Evolutionary conservation across 2,888 invertebrate genomes (phyloP), one percentile per base, ranked within the genome.

Genomic region (Alviniconcha strummeri): DNA sequence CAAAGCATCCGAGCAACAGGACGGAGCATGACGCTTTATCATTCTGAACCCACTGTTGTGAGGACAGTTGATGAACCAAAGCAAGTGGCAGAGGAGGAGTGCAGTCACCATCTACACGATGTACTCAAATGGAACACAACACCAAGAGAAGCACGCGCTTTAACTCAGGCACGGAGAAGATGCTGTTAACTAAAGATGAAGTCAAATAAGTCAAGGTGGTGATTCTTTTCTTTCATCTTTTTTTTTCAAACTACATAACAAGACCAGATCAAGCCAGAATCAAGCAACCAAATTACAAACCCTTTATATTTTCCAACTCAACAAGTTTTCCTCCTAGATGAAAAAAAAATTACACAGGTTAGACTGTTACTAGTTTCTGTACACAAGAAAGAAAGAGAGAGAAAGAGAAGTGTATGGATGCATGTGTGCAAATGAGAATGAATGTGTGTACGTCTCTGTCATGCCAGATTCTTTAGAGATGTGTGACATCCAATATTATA

Each of bases 251-350:
- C 80, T 83, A 80, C 72, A 80, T 74, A 60, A 15, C 52, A 75
- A 64, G 64, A 36, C 55, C 52, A 60, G n/a, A 55, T 17, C 57
- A 72, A 69, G 74, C 71, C 52, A 77, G 17, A 67, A 19, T 17
- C 76, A 69, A 82, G 67, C 67, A 82, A 19, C 56, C 13, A 56
- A 9, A 69, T 85, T 85, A 85, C 60, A 8, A 60, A 60, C 85
- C 85, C 64, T 78, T 71, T 52, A 86, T 80, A n/a, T 85, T 85
- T 80, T 85, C 86, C 86, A 85, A 80, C 74, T 86, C 86, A 78
- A 69, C 80, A n/a, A 86, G 86, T 75, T 86, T 86, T 64, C 86
- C 86, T 84, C 86, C 86, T 86, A 85, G 69, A 79, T 77, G 72
- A 64, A 19, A 74, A 79, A 54, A 77, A 81, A 78, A 15, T 74